Evolutionary conservation across 2,113 vertebrate genomes (phyloP).

Genomic region (Rhinolophus sinicus): DNA sequence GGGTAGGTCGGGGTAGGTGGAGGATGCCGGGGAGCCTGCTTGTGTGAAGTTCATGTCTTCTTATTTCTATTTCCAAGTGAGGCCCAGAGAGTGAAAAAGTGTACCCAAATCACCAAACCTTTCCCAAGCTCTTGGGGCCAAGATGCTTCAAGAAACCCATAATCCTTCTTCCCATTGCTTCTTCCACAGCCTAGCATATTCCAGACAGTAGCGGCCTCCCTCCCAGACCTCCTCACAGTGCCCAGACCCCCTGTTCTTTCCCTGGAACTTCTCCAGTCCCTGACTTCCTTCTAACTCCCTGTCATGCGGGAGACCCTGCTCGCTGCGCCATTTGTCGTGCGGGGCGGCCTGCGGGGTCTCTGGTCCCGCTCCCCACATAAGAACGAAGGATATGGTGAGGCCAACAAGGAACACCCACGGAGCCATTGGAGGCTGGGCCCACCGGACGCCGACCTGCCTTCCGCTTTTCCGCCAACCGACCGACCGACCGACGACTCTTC

Average conservation of each 20-base stretch:
- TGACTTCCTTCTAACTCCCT: background rate
- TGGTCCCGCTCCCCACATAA: no score
- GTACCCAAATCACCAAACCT: background rate
- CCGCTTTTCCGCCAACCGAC: no score
- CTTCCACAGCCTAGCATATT: background rate
- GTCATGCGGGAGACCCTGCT: no score
- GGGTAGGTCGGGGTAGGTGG: accelerated
- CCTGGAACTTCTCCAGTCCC: background rate
- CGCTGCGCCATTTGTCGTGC: no score
- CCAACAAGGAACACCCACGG: no score
- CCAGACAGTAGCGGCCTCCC: no score
- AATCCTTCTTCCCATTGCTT: background rate
- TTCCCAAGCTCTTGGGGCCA: background rate
- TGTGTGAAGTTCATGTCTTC: background rate
- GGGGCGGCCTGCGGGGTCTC: no score
- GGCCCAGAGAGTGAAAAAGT: background rate
- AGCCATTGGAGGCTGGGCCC: no score
- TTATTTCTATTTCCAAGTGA: background rate
- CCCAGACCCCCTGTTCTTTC: background rate
- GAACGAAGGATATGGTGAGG: no score
- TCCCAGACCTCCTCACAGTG: no score
- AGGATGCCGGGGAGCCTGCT: background rate
- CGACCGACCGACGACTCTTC: no score
- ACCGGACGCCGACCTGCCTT: no score
- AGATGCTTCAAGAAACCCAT: background rate